These are phyloP conservation scores for Brachyrhaphis roseni DNA, from an alignment of 2,797 vertebrate genomes.

Conservation along the genomic window DNA sequence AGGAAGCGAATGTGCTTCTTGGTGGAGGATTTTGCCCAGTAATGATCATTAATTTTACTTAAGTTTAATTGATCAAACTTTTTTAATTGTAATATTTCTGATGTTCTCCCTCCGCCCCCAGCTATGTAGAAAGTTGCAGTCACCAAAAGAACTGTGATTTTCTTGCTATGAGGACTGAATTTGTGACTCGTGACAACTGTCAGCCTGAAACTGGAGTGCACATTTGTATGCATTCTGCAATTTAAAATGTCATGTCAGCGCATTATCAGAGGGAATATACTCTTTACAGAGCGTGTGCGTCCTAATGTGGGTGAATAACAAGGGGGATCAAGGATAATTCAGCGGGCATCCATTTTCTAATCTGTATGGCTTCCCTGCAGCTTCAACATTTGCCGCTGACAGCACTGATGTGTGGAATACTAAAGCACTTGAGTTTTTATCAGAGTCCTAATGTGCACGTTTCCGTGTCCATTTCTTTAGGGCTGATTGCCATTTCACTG, in stretches of 20 bases:
- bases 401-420: slow-evolving; percentile 41
- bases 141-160: not conserved
- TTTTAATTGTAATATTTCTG: slow-evolving; percentile 6
- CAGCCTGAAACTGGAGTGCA: slow-evolving; percentile 1
- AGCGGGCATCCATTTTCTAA: slow-evolving; percentile 47
- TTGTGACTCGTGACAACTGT: not conserved
- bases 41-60: not conserved
- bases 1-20: not conserved
- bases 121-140: slow-evolving; percentile 1
- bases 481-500: slow-evolving; percentile 33
- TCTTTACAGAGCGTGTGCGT: slow-evolving; percentile 21
- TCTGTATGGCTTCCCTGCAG: slow-evolving; percentile 22
- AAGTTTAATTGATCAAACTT: slow-evolving; percentile 5
- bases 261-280: slow-evolving; percentile 32
- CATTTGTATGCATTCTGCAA: not conserved
- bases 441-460: slow-evolving; percentile 20
- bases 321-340: slow-evolving; percentile 46
- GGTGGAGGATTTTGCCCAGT: not conserved
- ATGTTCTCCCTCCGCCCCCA: not conserved
- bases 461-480: slow-evolving; percentile 31
- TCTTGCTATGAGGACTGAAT: not conserved
- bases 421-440: slow-evolving; percentile 43
- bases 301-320: slow-evolving; percentile 43
- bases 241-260: slow-evolving; percentile 1
- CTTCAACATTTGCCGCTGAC: slow-evolving; percentile 21